Percentiles rank a stretch among this genome's conserved stretches.
These are phyloP conservation scores for Python bivittatus DNA, from an alignment of 2,113 vertebrate genomes.

Conservation along the genomic window DNA sequence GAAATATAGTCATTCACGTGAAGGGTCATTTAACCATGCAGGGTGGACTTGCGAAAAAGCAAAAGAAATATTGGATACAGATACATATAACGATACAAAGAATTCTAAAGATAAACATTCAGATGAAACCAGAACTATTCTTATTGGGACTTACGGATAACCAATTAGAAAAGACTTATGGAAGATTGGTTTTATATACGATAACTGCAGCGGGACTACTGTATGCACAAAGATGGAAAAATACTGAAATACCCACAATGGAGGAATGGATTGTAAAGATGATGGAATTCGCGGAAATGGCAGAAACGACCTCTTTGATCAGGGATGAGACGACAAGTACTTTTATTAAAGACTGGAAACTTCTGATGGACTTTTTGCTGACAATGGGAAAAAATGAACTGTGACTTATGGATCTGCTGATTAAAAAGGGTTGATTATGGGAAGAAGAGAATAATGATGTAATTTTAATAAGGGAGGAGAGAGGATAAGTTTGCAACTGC, in stretches of 20 bases:
- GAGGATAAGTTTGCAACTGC: too few relatives aligned
- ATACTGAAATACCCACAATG: not conserved
- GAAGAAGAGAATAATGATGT: too few relatives aligned
- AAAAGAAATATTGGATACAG: not conserved
- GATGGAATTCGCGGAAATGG: not conserved
- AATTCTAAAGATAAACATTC: not conserved
- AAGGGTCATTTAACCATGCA: not conserved
- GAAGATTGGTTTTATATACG: not conserved
- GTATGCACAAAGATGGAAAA: not conserved
- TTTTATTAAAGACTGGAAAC: too few relatives aligned
- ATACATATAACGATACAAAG: not conserved
- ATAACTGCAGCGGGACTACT: not conserved
- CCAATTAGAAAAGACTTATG: not conserved
- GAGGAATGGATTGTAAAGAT: not conserved
- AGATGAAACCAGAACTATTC: not conserved
- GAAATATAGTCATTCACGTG: not conserved
- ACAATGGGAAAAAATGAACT: too few relatives aligned
- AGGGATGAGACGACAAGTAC: too few relatives aligned
- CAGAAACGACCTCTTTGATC: not conserved
- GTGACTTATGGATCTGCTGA: too few relatives aligned
- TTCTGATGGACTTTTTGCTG: too few relatives aligned
- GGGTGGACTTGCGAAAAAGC: not conserved
- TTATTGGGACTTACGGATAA: not conserved
- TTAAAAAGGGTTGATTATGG: too few relatives aligned
- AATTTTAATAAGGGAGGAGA: too few relatives aligned